These are phyloP conservation scores for Norana najaformis DNA, from an alignment of 2,888 invertebrate species.

Conservation along the genomic window DNA sequence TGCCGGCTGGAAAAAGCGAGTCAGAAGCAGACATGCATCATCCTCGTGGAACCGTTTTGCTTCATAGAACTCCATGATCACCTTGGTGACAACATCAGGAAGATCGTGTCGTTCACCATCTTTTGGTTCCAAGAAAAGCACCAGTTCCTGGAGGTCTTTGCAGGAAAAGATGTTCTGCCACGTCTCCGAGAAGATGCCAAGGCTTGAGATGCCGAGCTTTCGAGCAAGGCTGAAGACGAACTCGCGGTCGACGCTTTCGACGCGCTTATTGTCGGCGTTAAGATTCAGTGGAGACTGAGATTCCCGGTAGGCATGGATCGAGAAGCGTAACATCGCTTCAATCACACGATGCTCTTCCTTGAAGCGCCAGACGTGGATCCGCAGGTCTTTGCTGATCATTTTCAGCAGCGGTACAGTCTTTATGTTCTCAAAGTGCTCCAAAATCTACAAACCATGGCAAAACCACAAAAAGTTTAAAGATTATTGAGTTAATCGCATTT, in stretches of 20 bases:
- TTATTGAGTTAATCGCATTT: background rate
- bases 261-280: constrained; percentile 24
- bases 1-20: constrained; percentile 36
- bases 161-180: constrained; percentile 37
- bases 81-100: constrained; percentile 21
- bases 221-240: constrained; percentile 38
- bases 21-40: constrained; percentile 35
- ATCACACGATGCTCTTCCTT: constrained; percentile 33
- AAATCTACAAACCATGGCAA: constrained; percentile 22
- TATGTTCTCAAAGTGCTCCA: constrained; percentile 34
- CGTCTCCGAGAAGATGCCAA: constrained; percentile 33
- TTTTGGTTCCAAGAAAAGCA: constrained; percentile 22
- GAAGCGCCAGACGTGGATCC: constrained; percentile 37
- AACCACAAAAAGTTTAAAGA: background rate
- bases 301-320: constrained; percentile 35
- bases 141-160: constrained; percentile 34
- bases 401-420: constrained; percentile 30
- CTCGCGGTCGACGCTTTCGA: constrained; percentile 33
- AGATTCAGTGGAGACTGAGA: constrained; percentile 23
- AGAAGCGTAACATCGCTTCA: constrained; percentile 35
- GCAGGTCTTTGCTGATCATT: constrained; percentile 37
- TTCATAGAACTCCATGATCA: constrained; percentile 32
- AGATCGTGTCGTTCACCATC: constrained; percentile 10
- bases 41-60: constrained; percentile 34
- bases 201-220: constrained; percentile 37